phyloP scores from a whole-genome alignment of 2,797 vertebrate genomes.

The Pachyuromys duprasi region DNA sequence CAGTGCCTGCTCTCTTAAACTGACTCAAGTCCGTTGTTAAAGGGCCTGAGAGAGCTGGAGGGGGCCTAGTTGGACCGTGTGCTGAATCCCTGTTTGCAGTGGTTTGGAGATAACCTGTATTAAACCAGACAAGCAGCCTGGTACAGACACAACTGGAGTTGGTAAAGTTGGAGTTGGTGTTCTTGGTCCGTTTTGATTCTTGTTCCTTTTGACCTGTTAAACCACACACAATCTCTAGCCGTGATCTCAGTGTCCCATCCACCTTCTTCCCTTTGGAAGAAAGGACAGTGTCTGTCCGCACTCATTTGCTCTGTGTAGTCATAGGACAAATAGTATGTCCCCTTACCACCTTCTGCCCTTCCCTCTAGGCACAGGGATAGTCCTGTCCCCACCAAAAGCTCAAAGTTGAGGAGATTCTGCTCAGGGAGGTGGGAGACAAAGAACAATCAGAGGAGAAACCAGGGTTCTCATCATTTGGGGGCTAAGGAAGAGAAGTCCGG shows the following conservation, averaged over 20 bases:
- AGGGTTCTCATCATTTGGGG: neutral
- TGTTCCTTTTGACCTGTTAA: neutral
- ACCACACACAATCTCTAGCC: neutral
- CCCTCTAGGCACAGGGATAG: neutral
- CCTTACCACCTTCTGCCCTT: neutral
- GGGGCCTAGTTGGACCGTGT: neutral
- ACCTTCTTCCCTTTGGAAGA: neutral
- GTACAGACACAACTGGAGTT: neutral
- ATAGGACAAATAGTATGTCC: neutral
- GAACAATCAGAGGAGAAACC: neutral
- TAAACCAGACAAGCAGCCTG: neutral
- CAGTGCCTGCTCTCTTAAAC: neutral
- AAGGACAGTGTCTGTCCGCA: neutral
- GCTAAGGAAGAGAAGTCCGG: neutral
- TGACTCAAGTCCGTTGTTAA: neutral
- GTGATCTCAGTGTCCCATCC: neutral
- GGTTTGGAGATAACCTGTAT: neutral
- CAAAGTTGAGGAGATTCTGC: neutral
- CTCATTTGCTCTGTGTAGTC: neutral
- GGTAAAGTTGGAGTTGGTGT: conserved; percentile 4
- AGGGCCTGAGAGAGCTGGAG: neutral
- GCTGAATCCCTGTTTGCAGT: neutral
- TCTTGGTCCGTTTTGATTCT: neutral
- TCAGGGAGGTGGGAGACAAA: neutral
- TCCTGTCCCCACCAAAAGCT: neutral